These are phyloP conservation scores for Stegana nigrithorax DNA, from an alignment of 2,888 invertebrate genomes.

Conservation along the genomic window DNA sequence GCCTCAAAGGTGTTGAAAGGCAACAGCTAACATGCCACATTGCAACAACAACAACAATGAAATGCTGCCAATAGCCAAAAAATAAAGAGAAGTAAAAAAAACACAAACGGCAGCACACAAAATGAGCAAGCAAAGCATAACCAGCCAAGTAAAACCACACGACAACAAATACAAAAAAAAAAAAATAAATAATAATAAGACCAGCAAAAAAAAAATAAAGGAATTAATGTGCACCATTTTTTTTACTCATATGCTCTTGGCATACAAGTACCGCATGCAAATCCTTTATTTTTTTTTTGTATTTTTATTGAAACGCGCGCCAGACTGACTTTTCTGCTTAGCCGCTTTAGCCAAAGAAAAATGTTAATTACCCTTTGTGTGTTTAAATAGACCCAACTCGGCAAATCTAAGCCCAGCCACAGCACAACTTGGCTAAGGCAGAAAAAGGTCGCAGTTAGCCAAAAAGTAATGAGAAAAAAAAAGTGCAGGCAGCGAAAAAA, in stretches of 20 bases:
- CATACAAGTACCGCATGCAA: constrained; percentile 3
- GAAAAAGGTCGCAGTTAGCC: constrained; percentile 22
- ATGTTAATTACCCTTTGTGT: constrained; percentile 58
- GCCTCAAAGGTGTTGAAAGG: constrained; percentile 59
- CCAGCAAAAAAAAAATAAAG: background rate
- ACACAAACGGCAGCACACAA: background rate
- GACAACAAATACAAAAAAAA: constrained; percentile 60
- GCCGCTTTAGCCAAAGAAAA: constrained; percentile 51
- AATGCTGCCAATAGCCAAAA: background rate
- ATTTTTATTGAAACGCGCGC: too few species aligned
- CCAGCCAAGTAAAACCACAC: constrained; percentile 61
- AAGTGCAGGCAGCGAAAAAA: constrained; percentile 18
- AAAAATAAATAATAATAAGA: background rate
- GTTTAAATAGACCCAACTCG: constrained; percentile 52
- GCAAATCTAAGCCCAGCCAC: constrained; percentile 17
- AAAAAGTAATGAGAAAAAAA: constrained; percentile 4
- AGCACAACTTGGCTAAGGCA: constrained; percentile 10
- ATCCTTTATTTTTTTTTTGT: constrained; percentile 16
- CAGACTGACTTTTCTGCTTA: constrained; percentile 55
- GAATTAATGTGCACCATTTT: constrained; percentile 40
- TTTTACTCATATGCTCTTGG: constrained; percentile 16
- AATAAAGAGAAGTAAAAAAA: background rate
- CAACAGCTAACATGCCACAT: constrained; percentile 26
- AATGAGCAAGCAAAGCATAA: constrained; percentile 27
- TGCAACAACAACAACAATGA: background rate